Evolutionary conservation across 1,140 invertebrate genomes (phyloP).

Genomic region (Aradophagus sp.): DNA sequence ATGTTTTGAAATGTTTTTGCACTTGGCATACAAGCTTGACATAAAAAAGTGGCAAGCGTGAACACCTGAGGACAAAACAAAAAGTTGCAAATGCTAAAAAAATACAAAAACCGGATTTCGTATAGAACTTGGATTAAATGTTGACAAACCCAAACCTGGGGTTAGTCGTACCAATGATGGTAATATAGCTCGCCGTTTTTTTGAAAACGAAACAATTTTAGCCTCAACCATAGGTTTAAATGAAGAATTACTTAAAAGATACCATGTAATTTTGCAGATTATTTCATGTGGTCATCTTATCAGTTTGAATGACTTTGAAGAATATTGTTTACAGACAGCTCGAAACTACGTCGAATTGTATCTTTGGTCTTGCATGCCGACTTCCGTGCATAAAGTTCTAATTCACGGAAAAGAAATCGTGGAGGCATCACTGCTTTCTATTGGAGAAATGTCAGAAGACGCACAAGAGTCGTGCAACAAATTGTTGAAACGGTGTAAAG

Average conservation of each 20-base stretch:
- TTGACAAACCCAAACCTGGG: constrained; percentile 11
- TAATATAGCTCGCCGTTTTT: constrained; percentile 14
- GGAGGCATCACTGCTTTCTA: constrained; percentile 1
- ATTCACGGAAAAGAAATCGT: too few relatives aligned
- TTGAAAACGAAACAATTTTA: background rate
- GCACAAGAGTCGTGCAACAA: constrained; percentile 57
- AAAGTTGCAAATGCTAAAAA: constrained; percentile 3
- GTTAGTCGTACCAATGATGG: constrained; percentile 12
- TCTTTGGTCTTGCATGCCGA: constrained; percentile 26
- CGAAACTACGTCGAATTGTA: constrained; percentile 14
- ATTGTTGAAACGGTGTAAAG: constrained; percentile 55
- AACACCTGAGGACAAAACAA: too few relatives aligned
- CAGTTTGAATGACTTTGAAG: constrained; percentile 29
- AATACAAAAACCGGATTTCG: constrained; percentile 9
- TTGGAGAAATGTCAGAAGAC: constrained; percentile 8
- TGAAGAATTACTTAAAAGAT: background rate
- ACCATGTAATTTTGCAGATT: background rate
- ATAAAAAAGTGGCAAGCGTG: background rate
- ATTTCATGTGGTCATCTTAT: constrained; percentile 52
- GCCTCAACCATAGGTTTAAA: background rate
- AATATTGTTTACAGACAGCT: constrained; percentile 3
- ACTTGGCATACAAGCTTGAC: constrained; percentile 15
- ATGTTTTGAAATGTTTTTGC: constrained; percentile 61
- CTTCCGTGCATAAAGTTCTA: constrained; percentile 16
- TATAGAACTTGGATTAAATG: constrained; percentile 3